Evolutionary conservation across 2,797 vertebrate species (phyloP).

Genomic region (Schizopygopsis malacanthus): DNA sequence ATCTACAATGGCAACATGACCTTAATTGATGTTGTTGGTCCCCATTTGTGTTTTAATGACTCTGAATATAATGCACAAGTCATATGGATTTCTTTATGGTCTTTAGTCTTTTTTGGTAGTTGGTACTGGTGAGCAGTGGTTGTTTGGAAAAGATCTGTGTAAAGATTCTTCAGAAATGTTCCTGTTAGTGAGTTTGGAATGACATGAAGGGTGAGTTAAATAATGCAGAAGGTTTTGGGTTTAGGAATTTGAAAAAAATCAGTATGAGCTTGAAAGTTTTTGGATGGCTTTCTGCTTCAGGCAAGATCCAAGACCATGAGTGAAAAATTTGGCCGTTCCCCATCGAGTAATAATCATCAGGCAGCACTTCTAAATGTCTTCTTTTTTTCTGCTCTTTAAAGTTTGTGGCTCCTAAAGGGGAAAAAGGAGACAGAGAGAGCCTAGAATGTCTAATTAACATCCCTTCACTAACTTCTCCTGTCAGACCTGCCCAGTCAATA

Average conservation of each 20-base stretch:
- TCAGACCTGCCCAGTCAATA: slow-evolving; percentile 58
- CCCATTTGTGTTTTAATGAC: background rate
- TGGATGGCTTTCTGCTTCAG: background rate
- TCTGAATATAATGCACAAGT: background rate
- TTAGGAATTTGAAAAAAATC: background rate
- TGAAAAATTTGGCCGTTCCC: background rate
- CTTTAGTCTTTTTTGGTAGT: background rate
- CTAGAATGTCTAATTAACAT: slow-evolving; percentile 55
- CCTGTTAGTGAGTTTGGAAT: background rate
- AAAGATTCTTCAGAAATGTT: background rate
- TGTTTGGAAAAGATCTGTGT: background rate
- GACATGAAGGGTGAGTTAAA: background rate
- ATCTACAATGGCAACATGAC: background rate
- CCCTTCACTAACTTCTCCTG: slow-evolving; percentile 50
- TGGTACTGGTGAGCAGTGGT: background rate
- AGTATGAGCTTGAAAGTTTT: background rate
- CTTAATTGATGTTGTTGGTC: background rate
- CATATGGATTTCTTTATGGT: background rate
- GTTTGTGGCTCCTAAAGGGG: slow-evolving; percentile 17
- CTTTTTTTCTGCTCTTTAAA: background rate
- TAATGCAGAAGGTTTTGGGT: background rate
- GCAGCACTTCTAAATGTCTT: background rate
- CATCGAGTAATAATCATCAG: slow-evolving; percentile 9
- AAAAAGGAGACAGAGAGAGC: slow-evolving; percentile 44
- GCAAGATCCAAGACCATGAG: slow-evolving; percentile 2